Evolutionary conservation across 1,140 invertebrate genomes (phyloP).

Genomic region (Calephelis virginiensis): DNA sequence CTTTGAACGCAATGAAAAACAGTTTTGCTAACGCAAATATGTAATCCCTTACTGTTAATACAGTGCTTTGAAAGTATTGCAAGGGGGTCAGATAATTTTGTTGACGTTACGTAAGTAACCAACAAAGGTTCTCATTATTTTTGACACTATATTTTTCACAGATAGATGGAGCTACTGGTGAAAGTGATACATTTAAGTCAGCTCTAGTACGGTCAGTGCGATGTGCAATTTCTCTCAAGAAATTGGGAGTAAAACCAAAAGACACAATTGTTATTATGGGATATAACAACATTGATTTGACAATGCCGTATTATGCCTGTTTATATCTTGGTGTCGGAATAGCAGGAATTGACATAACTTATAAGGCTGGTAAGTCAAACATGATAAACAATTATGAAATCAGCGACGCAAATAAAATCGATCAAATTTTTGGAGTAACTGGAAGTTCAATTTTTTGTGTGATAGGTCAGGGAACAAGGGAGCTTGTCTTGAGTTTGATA

Average conservation of each 20-base stretch:
- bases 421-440: too few relatives aligned
- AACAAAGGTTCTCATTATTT: too few relatives aligned
- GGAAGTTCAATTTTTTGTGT: too few relatives aligned
- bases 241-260: slow-evolving; percentile 41
- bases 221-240: slow-evolving; percentile 47
- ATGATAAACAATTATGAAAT: background rate
- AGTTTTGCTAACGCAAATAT: too few relatives aligned
- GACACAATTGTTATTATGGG: slow-evolving; percentile 55
- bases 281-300: slow-evolving; percentile 27
- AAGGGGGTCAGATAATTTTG: too few relatives aligned
- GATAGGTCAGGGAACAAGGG: too few relatives aligned
- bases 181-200: too few relatives aligned
- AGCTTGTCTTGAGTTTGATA: too few relatives aligned
- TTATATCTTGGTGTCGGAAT: slow-evolving; percentile 17
- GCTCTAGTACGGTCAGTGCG: slow-evolving; percentile 43
- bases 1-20: too few relatives aligned
- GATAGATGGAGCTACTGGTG: slow-evolving; percentile 44
- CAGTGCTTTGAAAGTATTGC: too few relatives aligned
- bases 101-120: too few relatives aligned
- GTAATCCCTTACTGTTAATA: too few relatives aligned
- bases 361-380: slow-evolving; percentile 29
- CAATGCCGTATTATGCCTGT: slow-evolving; percentile 39
- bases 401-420: background rate
- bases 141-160: slow-evolving; percentile 25
- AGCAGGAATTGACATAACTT: slow-evolving; percentile 28